Evolutionary conservation across 2,797 vertebrate genomes (phyloP), one percentile per base, ranked within the genome.

Genomic region (Naso thynnoides): DNA sequence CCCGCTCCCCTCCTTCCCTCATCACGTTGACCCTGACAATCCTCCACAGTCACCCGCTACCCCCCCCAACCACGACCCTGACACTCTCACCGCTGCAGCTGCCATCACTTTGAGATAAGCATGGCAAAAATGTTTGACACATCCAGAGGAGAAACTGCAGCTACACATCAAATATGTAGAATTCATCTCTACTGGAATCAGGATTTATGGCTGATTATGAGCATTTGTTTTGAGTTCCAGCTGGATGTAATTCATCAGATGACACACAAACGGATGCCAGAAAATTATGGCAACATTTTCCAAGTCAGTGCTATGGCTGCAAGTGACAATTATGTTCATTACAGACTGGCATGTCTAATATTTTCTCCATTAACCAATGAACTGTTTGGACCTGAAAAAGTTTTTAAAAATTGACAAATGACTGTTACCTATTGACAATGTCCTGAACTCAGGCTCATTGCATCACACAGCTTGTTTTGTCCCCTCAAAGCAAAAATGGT

Each of bases 11-110:
- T 57, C 45, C 79, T 56, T 70, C 76, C 72, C 53, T 80, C 87
- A 76, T 82, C 71, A 53, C n/a, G 23, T 55, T 79, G 80, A 92
- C 89, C 89, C 92, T 79, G 70, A 88, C 88, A 82, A 86, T 88
- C 87, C 88, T 78, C 81, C 90, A 80, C 75, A 85, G 83, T 78
- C 79, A 66, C 78, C 42, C 15, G 74, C 52, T 68, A 26, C 10
- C 78, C 74, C 42, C 57, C 42, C 36, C 61, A 49, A 15, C 62
- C 55, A 18, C n/a, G 16, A 41, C 64, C 60, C 36, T 0, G 14
- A 68, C 78, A 75, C 86, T 57, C 81, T 82, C 85, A 8, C 85
- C 82, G 4, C 39, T 56, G 83, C 88, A 88, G 89, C 92, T 91
- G 91, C 88, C 78, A 42, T 63, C 58, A 78, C 90, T 92, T 57